Evolutionary conservation across 2,113 vertebrate species (phyloP), one percentile per base, ranked within the genome.

Genomic region (Tricholaema leucomelas): DNA sequence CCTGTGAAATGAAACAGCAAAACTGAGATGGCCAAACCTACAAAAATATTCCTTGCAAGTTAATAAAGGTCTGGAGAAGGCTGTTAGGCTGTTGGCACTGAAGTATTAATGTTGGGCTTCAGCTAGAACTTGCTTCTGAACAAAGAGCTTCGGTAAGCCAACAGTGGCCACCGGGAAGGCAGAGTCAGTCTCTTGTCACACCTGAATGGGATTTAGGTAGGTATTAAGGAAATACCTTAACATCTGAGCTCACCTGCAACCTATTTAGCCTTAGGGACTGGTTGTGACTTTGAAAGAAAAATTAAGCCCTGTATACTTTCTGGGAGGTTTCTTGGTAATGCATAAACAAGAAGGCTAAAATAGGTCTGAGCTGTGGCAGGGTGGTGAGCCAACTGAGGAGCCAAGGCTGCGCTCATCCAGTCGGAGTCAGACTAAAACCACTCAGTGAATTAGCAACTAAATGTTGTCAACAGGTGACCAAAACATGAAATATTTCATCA

Each of bases 401-500:
- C 58, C 44, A 77, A 88, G 66, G 52, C n/a, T 87, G 46, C 52
- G 87, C n/a, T 42, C 82, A 66, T 35, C 25, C 92, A 87, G 80
- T 52, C 42, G 50, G 15, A 70, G 75, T 56, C 69, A 75, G 56
- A 81, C 73, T 77, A 59, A 83, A 93, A 93, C 77, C 82, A 80
- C 85, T 86, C 30, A 61, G 31, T 67, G 48, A 46, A 90, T 90
- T 90, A 90, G 81, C 76, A 92, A 91, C 55, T 87, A 92, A 87
- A 88, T 83, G 92, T 90, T 85, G n/a, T n/a, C n/a, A 91, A 90
- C 76, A 86, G 71, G 31, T 64, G 88, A 92, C 90, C 72, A 81
- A 95, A 94, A 85, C 52, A 90, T 48, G 87, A 85, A 52, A 63
- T 67, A 71, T 72, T n/a, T 36, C 80, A 82, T 85, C 65, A 86